A percentile compares a stretch with the other conserved stretches of the same genome.
Conservation (phyloP, 2,888 invertebrate species). For the Thereva nobilitata region DNA sequence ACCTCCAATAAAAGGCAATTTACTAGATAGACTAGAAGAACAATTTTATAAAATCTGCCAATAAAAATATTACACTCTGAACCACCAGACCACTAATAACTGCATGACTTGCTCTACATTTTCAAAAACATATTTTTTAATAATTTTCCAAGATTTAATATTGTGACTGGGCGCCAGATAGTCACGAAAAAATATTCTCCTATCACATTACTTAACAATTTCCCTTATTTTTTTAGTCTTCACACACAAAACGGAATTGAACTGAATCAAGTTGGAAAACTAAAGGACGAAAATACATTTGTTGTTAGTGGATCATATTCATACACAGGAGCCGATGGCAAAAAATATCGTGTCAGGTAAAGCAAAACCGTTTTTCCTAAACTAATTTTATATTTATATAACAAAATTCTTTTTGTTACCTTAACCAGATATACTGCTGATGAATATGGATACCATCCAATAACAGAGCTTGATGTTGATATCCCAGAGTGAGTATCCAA, state of each 20-base stretch:
- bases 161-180: neutral
- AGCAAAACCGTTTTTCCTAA: neutral
- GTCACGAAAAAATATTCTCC: no score
- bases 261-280: slow-evolving; percentile 55
- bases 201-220: neutral
- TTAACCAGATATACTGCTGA: slow-evolving; percentile 54
- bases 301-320: slow-evolving; percentile 58
- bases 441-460: slow-evolving; percentile 58
- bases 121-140: neutral
- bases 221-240: slow-evolving; percentile 47
- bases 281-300: slow-evolving; percentile 57
- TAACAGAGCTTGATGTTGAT: slow-evolving; percentile 57
- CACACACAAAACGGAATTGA: slow-evolving; percentile 58
- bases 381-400: neutral
- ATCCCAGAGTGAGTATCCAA: slow-evolving; percentile 49
- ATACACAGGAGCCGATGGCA: slow-evolving; percentile 58
- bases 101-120: neutral
- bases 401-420: neutral
- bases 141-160: slow-evolving; percentile 5
- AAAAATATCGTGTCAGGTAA: slow-evolving; percentile 54
- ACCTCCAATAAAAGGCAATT: no score
- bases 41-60: no score
- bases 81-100: no score
- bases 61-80: no score
- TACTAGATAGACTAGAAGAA: no score